Conservation (phyloP, 2,888 invertebrate species). For the Melanargia galathea region DNA sequence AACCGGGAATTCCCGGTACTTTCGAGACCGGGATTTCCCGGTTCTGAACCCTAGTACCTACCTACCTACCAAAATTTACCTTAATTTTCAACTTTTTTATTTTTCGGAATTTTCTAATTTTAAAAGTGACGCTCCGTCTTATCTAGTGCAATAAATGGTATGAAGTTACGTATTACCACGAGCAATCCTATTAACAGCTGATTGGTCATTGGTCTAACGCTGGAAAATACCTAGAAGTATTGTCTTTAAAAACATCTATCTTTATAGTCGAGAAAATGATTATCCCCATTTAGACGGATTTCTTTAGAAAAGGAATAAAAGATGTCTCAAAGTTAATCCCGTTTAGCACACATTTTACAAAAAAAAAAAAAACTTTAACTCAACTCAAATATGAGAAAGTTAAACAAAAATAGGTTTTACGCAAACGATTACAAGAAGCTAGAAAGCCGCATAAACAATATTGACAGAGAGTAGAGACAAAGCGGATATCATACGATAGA, state of each 20-base stretch:
- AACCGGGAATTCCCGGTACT: too few relatives aligned
- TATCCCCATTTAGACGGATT: not conserved
- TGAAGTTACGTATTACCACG: slow-evolving; percentile 1
- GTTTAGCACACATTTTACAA: not conserved
- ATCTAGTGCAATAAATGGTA: not conserved
- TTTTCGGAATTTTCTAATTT: too few relatives aligned
- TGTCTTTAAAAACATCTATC: not conserved
- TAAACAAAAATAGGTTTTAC: slow-evolving; percentile 6
- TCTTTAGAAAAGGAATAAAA: slow-evolving; percentile 1
- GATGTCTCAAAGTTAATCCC: not conserved
- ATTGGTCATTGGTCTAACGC: not conserved
- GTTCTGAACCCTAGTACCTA: too few relatives aligned
- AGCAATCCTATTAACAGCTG: not conserved
- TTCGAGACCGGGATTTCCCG: too few relatives aligned
- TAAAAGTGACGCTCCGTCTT: slow-evolving; percentile 1
- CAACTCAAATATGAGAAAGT: too few relatives aligned
- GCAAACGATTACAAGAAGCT: slow-evolving; percentile 1
- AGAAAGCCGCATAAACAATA: slow-evolving; percentile 20
- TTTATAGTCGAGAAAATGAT: not conserved
- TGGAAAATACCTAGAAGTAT: not conserved
- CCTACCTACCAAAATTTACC: too few relatives aligned
- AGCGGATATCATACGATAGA: slow-evolving; percentile 30
- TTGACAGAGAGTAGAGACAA: slow-evolving; percentile 25
- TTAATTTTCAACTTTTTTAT: too few relatives aligned
- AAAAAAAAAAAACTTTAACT: not conserved